Base-by-base conservation (phyloP, 35 echinoderm and acorn worm genomes). In the Hemicentrotus pulcherrimus region DNA sequence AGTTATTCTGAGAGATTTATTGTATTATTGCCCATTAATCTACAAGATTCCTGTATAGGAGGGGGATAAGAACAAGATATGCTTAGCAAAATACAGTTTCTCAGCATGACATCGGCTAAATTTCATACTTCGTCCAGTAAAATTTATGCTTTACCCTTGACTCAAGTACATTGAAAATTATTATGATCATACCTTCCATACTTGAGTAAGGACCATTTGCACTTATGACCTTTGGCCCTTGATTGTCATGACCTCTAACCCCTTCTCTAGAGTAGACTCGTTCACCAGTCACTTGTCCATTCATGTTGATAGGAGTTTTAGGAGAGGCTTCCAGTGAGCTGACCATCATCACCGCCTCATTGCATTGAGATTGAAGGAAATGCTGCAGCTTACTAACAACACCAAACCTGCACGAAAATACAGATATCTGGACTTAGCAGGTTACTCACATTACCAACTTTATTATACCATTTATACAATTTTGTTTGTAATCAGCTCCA, bases 281-380 rank as follows among this genome's bases (percentile, higher is more conserved):
- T 28, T 78, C 19, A 78, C 65, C 65, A 78, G 65, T n/a, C 65
- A 78, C 65, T n/a, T 78, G 65, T 28, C 65, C 65, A 78, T 28
- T 78, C 6, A 22, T n/a, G 28, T 32, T 58, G 48, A 93, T 31
- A 16, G 91, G 46, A 19, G 91, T 32, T 58, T 31, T 9, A n/a
- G 91, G 91, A 50, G 91, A 93, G 11, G 46, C 6, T 13, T 93
- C 91, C 11, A 93, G 32, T 18, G 45, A 47, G 46, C 91, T 93
- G 91, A 93, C 46, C 91, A 93, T 93, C 91, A 93, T 93, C 16
- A 93, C 48, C 4, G 91, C 91, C 48, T 93, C 91, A 9, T 93
- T 93, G 48, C 91, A 93, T n/a, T 93, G 91, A 31, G 91, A 31
- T 47, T 93, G 91, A 4, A 93, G 91, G 48, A 93, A 93, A n/a